Conservation (phyloP, 2,113 vertebrate genomes). For the Sakesphorus luctuosus region DNA sequence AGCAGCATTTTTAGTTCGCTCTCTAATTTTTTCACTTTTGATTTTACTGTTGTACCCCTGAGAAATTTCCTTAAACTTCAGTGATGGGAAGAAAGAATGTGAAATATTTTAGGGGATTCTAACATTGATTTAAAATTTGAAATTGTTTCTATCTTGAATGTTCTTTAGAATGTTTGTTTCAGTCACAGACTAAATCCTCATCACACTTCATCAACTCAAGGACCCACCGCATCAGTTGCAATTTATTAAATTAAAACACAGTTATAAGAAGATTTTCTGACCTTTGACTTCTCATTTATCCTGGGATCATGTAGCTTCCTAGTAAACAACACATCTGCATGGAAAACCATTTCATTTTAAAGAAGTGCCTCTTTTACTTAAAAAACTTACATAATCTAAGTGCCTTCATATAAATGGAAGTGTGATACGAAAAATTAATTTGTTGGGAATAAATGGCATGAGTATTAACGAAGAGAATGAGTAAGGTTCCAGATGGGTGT, state of each 20-base stretch:
- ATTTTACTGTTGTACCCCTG: not conserved
- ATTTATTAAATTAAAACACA: not conserved
- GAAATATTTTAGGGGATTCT: not conserved
- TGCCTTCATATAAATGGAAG: not conserved
- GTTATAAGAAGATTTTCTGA: not conserved
- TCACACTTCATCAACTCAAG: not conserved
- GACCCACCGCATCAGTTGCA: not conserved
- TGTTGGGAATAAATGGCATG: not conserved
- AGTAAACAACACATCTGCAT: not conserved
- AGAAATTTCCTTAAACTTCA: not conserved
- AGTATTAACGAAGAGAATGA: not conserved
- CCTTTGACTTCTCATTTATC: not conserved
- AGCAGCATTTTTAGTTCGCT: not conserved
- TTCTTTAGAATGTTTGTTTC: not conserved
- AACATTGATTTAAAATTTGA: not conserved
- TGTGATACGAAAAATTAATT: not conserved
- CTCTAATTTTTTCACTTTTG: not conserved
- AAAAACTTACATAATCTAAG: not conserved
- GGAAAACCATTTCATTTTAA: not conserved
- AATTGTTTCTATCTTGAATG: not conserved
- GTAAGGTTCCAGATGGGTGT: not conserved
- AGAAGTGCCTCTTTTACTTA: not conserved
- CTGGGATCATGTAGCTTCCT: not conserved
- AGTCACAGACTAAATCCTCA: not conserved
- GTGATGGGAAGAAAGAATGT: not conserved